Conservation (phyloP, 2,888 invertebrate genomes). For the Pseudococcus longispinus region DNA sequence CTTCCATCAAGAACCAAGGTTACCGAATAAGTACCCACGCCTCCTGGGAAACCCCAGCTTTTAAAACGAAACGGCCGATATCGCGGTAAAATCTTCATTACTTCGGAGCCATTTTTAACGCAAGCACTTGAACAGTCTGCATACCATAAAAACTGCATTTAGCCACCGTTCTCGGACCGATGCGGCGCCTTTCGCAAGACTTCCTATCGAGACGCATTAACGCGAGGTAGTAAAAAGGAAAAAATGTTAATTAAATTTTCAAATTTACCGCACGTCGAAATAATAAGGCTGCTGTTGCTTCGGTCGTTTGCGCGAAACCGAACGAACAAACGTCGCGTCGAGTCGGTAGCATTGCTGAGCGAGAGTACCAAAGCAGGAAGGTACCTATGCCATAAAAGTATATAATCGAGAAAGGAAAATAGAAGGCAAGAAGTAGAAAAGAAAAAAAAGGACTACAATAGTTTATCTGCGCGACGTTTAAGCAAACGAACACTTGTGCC, state of each 20-base stretch:
- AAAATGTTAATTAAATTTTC: conserved; percentile 16
- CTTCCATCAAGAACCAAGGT: no score
- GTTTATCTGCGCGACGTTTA: conserved; percentile 39
- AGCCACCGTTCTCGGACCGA: background rate
- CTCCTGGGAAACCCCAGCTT: background rate
- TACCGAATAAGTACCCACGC: no score
- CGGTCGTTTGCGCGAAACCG: background rate
- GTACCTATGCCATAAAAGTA: background rate
- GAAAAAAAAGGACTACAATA: conserved; percentile 18
- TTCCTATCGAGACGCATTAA: background rate
- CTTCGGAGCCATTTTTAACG: background rate
- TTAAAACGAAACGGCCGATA: background rate
- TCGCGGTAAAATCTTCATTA: background rate
- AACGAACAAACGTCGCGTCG: background rate
- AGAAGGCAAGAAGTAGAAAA: background rate
- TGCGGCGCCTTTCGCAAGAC: background rate
- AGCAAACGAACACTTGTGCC: conserved; percentile 38
- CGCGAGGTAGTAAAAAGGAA: background rate
- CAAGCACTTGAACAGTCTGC: background rate
- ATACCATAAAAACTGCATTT: background rate
- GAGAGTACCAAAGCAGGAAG: background rate
- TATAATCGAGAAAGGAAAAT: background rate
- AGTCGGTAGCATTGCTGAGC: background rate
- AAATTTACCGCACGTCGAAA: conserved; percentile 24
- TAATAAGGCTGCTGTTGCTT: background rate